Evolutionary conservation across 2,113 vertebrate species (phyloP), one percentile per base, ranked within the genome.

Genomic region (Puntigrus tetrazona): DNA sequence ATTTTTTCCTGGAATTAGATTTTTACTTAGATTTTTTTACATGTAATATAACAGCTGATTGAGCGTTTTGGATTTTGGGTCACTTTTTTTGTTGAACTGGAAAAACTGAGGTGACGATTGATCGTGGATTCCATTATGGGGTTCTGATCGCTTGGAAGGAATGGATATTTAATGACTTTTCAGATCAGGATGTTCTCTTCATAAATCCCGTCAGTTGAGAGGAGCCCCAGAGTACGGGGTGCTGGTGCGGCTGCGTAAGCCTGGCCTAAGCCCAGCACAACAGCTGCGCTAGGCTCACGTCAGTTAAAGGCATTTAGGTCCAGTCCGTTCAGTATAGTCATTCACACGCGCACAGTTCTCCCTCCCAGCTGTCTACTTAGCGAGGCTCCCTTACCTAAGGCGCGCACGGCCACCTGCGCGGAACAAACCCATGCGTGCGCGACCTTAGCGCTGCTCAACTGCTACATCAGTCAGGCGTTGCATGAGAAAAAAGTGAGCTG

Each of bases 391-490:
- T 57, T 47, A 38, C 81, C 45, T 57, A 27, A 41, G 38, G 47
- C 72, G 70, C 38, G 72, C 83, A 50, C 45, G 65, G n/a, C n/a
- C n/a, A n/a, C n/a, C n/a, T n/a, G n/a, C n/a, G n/a, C 41, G 20
- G 57, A 73, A 9, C 55, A 81, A 43, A 36, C 76, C 31, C 75
- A 83, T 63, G 52, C 13, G 1, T 92, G 90, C 91, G 90, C 92
- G 89, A 87, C 87, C 89, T 88, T 78, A 45, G 69, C 7, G 74
- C 81, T 18, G 67, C 80, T 87, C 93, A 93, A 91, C 88, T 92
- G 91, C 85, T 82, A 80, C 18, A 22, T 90, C 88, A 89, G 47
- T 91, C 89, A 45, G 59, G 25, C 1, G 87, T 83, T 87, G 27
- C 43, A 78, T 29, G 38, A 59, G 27, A 25, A 7, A 8, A 18